Evolutionary conservation across 1,140 invertebrate genomes (phyloP).

Genomic region (Neelides sp.): DNA sequence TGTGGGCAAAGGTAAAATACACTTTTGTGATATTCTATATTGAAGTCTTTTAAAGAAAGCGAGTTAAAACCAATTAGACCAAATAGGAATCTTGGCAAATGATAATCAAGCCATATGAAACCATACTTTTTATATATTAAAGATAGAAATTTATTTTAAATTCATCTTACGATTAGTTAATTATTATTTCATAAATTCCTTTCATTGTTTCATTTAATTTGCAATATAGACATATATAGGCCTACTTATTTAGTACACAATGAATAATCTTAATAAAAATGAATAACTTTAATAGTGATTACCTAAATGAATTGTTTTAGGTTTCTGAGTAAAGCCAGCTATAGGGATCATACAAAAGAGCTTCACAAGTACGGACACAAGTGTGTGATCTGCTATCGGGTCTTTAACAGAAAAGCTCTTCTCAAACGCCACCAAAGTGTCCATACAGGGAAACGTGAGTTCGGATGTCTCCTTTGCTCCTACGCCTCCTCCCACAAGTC

Average conservation of each 20-base stretch:
- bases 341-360: slow-evolving; percentile 2
- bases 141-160: neutral
- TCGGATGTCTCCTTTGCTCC: slow-evolving; percentile 38
- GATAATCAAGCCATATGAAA: too few relatives aligned
- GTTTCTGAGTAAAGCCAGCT: slow-evolving; percentile 9
- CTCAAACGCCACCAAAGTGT: slow-evolving; percentile 41
- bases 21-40: neutral
- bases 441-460: slow-evolving; percentile 39
- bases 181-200: neutral
- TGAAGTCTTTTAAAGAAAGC: neutral
- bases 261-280: too few relatives aligned
- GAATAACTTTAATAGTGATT: too few relatives aligned
- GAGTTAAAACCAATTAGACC: too few relatives aligned
- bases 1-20: slow-evolving; percentile 6
- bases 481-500: slow-evolving; percentile 44
- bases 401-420: slow-evolving; percentile 41
- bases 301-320: too few relatives aligned
- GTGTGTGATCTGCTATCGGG: slow-evolving; percentile 37
- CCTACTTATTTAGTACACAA: neutral
- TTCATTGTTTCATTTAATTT: neutral
- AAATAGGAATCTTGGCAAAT: too few relatives aligned
- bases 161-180: neutral
- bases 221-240: neutral
- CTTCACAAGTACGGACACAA: slow-evolving; percentile 39
- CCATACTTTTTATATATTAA: neutral